Percentiles rank a stretch among this genome's conserved stretches.
These are phyloP conservation scores for Mustela erminea DNA, from an alignment of 2,797 vertebrate species.

Conservation along the genomic window DNA sequence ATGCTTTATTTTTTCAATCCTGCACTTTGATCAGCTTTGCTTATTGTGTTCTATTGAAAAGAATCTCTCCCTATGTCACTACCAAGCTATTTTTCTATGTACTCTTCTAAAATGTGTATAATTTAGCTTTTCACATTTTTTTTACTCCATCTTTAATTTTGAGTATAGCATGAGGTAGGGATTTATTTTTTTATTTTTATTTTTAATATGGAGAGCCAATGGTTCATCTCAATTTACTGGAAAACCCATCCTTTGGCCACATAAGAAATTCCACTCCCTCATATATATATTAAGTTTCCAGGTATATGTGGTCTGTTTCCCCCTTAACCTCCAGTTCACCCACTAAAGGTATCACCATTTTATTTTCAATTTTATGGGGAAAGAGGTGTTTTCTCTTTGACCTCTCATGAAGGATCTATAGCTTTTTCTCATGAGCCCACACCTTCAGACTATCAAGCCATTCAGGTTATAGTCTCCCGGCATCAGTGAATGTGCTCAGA, in stretches of 20 bases:
- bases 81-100: background rate
- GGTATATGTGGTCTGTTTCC: background rate
- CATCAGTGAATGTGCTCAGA: background rate
- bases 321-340: accelerated
- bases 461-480: background rate
- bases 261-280: background rate
- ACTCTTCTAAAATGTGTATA: background rate
- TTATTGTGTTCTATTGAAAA: background rate
- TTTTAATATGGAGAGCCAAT: background rate
- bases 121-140: background rate
- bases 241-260: background rate
- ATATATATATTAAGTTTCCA: background rate
- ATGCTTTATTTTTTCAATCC: background rate
- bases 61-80: background rate
- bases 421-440: background rate
- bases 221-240: background rate
- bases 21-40: background rate
- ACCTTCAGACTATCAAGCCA: background rate
- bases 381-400: background rate
- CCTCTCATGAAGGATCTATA: accelerated
- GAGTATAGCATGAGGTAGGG: background rate
- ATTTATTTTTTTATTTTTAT: background rate
- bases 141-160: background rate
- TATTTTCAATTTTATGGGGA: accelerated
- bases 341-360: background rate